Evolutionary conservation across 2,113 vertebrate species (phyloP), one percentile per base, ranked within the genome.

Genomic region (Morone chrysops): DNA sequence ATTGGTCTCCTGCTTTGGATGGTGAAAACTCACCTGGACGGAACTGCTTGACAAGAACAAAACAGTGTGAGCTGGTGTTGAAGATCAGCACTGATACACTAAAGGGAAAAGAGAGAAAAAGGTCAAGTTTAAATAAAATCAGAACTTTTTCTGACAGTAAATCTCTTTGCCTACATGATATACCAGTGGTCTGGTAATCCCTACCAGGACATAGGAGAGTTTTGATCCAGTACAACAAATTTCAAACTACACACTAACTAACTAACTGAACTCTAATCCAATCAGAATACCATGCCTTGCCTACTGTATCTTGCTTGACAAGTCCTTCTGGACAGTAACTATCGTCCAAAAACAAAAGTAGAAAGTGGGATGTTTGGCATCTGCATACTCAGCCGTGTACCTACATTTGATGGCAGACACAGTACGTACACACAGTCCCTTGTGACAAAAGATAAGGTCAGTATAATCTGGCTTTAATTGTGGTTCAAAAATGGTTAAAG

Each of bases 1-100:
- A 36, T 14, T 22, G 43, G 40, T 60, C 13, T 67, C 25, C 8
- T 11, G 31, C 38, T 65, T 50, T 41, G 31, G 9, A 6, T 3
- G 14, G 16, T 18, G 16, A 45, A 75, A 70, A 60, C 57, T 83
- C 95, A 97, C 97, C 97, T 96, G 97, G 97, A 86, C 97, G 97
- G 92, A 98, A 98, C 95, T 98, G 97, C 94, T 97, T 98, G 94
- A 98, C 97, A 74, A 98, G 90, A 93, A 98, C 90, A 93, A 98
- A 98, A 95, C 96, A 97, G 89, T 96, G 96, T 48, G 94, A 96
- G 82, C 94, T 95, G 90, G 96, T 96, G 88, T 98, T 97, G 93
- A 97, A 98, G 95, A 98, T 96, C 94, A 98, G 95, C 92, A 97
- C 94, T 59, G 97, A 96, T 88, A 98, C 97, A 62, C 97, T 98